Base-by-base conservation (phyloP, 2,888 invertebrate genomes). In the Gastracanthus pulcherrimus region DNA sequence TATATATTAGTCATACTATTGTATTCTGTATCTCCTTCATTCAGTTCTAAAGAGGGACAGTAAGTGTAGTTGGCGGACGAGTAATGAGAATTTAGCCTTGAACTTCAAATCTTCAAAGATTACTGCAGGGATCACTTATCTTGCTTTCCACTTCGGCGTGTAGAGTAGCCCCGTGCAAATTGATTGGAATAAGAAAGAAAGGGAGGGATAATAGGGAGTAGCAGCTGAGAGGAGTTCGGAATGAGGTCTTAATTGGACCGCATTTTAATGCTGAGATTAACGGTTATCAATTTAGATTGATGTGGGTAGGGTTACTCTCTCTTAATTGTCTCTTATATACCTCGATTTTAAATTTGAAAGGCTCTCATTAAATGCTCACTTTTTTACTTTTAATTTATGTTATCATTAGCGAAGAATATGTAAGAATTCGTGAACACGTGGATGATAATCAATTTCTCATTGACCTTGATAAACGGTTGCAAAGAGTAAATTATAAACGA, bases 251-350 rank as follows among this genome's bases (percentile, higher is more conserved):
- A 71, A 81, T 72, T 81, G 55, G 64, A 62, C 58, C 45, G 19
- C 66, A 34, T 66, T 71, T 76, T 66, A n/a, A 38, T 29, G 51
- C 66, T 19, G 29, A 11, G 58, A 64, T 81, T 55, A 76, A 76
- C 45, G 76, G 66, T 58, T 76, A 81, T 81, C 64, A 76, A 81
- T 81, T 81, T 58, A 76, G 76, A 75, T 76, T 66, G 72, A 72
- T 67, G 55, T 29, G n/a, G n/a, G 48, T 19, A 6, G 29, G 19
- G 26, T 13, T 7, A 16, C 48, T 36, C 31, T 62, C 38, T 62
- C 62, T 31, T 70, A 62, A 62, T 70, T 51, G 70, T 34, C 29
- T 67, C 36, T 74, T 67, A 19, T 45, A n/a, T 29, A n/a, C 16
- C 19, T 38, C 13, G 26, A 2, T 38, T n/a, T 48, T 48, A n/a